phyloP scores from a whole-genome alignment of 2,113 vertebrate genomes.

The Thalassarche chlororhynchos region DNA sequence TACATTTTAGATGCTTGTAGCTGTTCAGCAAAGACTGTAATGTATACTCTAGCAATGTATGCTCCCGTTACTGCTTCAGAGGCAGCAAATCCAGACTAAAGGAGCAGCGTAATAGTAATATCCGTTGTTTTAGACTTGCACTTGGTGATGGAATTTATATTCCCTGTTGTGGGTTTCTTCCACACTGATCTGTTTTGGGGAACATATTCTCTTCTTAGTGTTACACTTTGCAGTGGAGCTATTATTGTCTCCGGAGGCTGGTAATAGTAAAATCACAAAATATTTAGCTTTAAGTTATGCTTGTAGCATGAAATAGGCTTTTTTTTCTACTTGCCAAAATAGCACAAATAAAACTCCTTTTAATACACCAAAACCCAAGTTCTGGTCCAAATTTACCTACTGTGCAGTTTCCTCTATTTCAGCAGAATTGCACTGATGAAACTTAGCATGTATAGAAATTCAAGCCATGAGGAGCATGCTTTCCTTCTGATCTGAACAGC shows the following conservation, averaged over 20 bases:
- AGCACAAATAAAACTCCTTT: background rate
- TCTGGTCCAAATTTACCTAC: background rate
- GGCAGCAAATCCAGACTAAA: background rate
- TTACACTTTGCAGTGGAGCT: background rate
- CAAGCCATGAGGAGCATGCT: background rate
- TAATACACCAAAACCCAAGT: background rate
- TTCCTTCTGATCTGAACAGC: background rate
- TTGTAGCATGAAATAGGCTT: background rate
- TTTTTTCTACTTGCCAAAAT: background rate
- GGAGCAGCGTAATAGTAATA: background rate
- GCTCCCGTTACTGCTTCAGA: background rate
- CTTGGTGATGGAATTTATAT: background rate
- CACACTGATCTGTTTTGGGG: background rate
- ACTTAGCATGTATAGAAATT: background rate
- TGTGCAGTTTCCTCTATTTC: background rate
- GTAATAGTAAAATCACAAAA: slow-evolving; percentile 1
- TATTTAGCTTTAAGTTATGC: slow-evolving; percentile 27
- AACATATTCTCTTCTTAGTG: background rate
- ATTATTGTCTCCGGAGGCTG: background rate
- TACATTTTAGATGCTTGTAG: background rate
- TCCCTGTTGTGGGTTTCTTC: background rate
- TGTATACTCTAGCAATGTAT: fast-evolving
- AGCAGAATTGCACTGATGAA: background rate
- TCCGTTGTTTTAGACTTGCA: background rate
- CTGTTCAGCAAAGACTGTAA: background rate